Base-by-base conservation (phyloP, 2,888 invertebrate species). In the Diloba caeruleocephala region DNA sequence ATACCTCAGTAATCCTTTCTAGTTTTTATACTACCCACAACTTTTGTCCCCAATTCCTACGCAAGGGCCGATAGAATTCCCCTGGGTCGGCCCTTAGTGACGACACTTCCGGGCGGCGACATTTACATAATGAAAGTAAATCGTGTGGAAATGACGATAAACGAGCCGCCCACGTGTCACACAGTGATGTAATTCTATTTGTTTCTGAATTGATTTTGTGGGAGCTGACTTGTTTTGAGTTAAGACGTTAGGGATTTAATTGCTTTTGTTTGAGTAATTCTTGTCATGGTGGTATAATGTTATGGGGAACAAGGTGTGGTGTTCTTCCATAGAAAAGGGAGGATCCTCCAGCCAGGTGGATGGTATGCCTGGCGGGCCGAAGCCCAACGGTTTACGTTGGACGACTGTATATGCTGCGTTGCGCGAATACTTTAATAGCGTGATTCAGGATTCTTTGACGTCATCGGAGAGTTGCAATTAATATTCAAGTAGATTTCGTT, bases 101-200 rank as follows among this genome's bases (percentile, higher is more conserved):
- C 51, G 50, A 49, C 64, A 59, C 14, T 9, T 36, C 28, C 13
- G 29, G 38, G 6, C 28, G 45, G 34, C 28, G 19, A 55, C 54
- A 64, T 71, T 50, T 70, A 68, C 55, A 58, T 71, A 71, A 54
- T 64, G 53, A 54, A 65, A 52, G 25, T 53, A 64, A 71, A 71
- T 68, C 51, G 57, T 45, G 53, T 41, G 58, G 53, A 71, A 64
- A 49, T 45, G 36, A 42, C 44, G 38, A 59, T 50, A 57, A 48
- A 57, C 32, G 55, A 45, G 31, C 6, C 31, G n/a, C 33, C 26
- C 31, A 13, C 38, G 38, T 28, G 42, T 43, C 2, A n/a, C n/a
- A n/a, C n/a, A n/a, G 15, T 28, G 33, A 43, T 34, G 42, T 34
- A 5, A 45, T 17, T 1, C n/a, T 37, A 8, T 41, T 37, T 29